Percentiles rank a stretch among this genome's conserved stretches.
Evolutionary conservation across 2,113 vertebrate species (phyloP).

Genomic region (Hippoglossus stenolepis): DNA sequence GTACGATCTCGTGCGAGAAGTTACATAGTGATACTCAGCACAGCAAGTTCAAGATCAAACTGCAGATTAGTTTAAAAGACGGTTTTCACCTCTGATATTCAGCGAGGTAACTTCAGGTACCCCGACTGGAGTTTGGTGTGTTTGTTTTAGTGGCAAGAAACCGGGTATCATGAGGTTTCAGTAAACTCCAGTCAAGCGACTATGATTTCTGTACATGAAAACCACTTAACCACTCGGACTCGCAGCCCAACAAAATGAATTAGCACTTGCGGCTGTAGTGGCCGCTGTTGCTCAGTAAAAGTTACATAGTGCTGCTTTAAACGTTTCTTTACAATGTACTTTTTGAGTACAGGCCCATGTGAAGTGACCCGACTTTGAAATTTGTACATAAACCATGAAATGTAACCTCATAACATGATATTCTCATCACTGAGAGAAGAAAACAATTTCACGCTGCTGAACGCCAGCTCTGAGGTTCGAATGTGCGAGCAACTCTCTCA

Average conservation of each 20-base stretch:
- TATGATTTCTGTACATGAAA: background rate
- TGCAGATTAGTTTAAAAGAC: background rate
- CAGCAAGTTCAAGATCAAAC: no score
- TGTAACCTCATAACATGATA: constrained; percentile 59
- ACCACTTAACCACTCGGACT: background rate
- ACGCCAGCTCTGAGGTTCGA: constrained; percentile 52
- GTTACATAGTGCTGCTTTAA: background rate
- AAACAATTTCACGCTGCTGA: constrained; percentile 53
- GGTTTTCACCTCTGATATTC: background rate
- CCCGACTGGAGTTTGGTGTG: background rate
- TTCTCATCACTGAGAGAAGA: constrained; percentile 52
- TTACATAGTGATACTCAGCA: no score
- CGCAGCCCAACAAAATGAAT: background rate
- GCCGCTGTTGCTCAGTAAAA: background rate
- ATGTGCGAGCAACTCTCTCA: constrained; percentile 54
- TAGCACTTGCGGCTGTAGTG: background rate
- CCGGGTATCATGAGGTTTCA: background rate
- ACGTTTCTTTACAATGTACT: background rate
- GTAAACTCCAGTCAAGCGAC: background rate
- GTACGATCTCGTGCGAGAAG: no score
- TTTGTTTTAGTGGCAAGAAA: background rate
- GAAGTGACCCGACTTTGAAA: constrained; percentile 46
- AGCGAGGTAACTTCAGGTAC: background rate
- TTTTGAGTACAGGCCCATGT: constrained; percentile 16
- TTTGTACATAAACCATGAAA: constrained; percentile 39